A percentile compares a stretch with the other conserved stretches of the same genome.
Conservation (phyloP, 2,113 vertebrate species). For the Natator depressus region DNA sequence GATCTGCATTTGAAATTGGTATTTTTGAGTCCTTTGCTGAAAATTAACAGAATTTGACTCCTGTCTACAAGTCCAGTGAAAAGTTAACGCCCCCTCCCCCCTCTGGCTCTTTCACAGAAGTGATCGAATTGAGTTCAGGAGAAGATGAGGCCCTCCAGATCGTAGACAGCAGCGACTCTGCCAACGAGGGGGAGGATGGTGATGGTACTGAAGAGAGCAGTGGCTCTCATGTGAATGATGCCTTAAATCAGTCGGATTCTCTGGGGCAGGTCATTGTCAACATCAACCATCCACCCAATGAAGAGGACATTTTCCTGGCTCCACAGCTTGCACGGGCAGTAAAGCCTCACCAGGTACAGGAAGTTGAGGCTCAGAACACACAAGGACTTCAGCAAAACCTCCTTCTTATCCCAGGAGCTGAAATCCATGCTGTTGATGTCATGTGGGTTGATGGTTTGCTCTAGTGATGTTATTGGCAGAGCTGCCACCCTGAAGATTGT, state of each 20-base stretch:
- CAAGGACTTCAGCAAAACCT: neutral
- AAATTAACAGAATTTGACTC: neutral
- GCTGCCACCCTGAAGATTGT: neutral
- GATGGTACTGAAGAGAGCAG: conserved; percentile 90
- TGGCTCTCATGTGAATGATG: conserved; percentile 94
- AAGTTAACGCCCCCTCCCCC: neutral
- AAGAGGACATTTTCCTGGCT: conserved; percentile 93
- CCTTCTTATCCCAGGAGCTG: neutral
- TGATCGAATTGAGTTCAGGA: conserved; percentile 97
- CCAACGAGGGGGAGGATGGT: conserved; percentile 87
- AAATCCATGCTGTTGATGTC: neutral
- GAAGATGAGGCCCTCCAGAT: conserved; percentile 93
- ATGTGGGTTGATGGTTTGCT: neutral
- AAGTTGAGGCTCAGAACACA: neutral
- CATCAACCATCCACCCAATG: conserved; percentile 96
- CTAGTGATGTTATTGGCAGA: neutral
- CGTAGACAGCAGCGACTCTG: conserved; percentile 91
- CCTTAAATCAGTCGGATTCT: conserved; percentile 91
- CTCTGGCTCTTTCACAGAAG: conserved; percentile 80
- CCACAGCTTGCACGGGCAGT: conserved; percentile 95
- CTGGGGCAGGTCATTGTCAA: conserved; percentile 95
- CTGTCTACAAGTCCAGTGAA: fast-evolving
- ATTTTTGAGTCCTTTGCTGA: neutral
- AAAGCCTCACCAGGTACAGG: conserved; percentile 96
- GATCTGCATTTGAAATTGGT: neutral